Base-by-base conservation (phyloP, 2,888 invertebrate genomes). In the Drosophila mulleri region DNA sequence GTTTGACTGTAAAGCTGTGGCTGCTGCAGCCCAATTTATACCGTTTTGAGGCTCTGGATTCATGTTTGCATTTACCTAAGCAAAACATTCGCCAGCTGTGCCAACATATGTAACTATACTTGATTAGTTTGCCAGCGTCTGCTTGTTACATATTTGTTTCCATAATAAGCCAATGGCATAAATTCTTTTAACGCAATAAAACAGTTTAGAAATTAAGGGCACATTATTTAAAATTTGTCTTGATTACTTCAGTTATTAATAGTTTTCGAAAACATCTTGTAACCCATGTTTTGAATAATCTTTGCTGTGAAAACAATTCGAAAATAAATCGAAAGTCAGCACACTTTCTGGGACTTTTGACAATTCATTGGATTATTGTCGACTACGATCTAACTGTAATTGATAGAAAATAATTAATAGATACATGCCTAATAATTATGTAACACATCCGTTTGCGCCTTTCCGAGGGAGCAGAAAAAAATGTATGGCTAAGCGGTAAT, bases 51-150 rank as follows among this genome's bases (percentile, higher is more conserved):
- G 4, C 9, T 16, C 8, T 3, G 2, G 8, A 41, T 41, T 44
- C 5, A 8, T 37, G 7, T 29, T 44, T 54, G n/a, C 14, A 1
- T 14, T 52, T 9, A 8, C 8, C 29, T 12, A 53, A 32, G 37
- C 56, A 5, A 29, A 41, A 16, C 54, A 41, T 41, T 54, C 26
- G n/a, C n/a, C 44, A 58, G 57, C 56, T 56, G 56, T 32, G 9
- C 14, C 16, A 56, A 67, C 47, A 67, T 20, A 47, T 11, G 29
- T 16, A 47, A 47, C 16, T n/a, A 12, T 14, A 3, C 18, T 35
- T 20, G 18, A 23, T 4, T 41, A 47, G 18, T 41, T 20, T 41
- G 23, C 11, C 23, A 37, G 16, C 6, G 18, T 16, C 11, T 23
- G 53, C 23, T 16, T 37, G 12, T 54, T n/a, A 29, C 6, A 29